Evolutionary conservation across 1,140 invertebrate genomes (phyloP).

Genomic region (Stegodyphus dumicola): DNA sequence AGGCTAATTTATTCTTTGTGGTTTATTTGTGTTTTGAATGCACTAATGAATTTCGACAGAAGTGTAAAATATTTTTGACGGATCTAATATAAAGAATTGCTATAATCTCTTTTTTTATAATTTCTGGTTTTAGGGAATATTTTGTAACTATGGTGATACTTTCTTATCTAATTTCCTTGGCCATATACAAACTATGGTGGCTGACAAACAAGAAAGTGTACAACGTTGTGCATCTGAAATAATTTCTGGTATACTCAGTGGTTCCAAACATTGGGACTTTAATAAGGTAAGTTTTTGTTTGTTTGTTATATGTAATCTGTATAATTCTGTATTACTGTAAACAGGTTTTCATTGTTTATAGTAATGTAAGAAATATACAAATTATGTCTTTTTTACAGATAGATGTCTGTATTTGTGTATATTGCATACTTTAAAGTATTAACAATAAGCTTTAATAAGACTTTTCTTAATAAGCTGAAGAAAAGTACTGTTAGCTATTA

Average conservation of each 20-base stretch:
- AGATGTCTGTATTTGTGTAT: neutral
- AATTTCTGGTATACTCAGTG: slow-evolving; percentile 79
- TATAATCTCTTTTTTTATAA: neutral
- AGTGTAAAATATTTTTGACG: no score
- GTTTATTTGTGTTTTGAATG: no score
- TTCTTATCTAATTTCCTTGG: slow-evolving; percentile 75
- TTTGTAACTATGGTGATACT: slow-evolving; percentile 80
- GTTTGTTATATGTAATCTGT: neutral
- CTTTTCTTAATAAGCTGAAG: no score
- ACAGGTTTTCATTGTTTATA: neutral
- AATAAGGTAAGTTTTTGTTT: slow-evolving; percentile 70
- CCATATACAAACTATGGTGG: slow-evolving; percentile 77
- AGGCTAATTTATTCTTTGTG: no score
- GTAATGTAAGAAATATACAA: neutral
- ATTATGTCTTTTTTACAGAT: neutral
- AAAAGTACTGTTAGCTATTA: no score
- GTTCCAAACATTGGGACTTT: slow-evolving; percentile 85
- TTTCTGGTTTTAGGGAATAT: slow-evolving; percentile 74
- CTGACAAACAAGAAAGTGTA: slow-evolving; percentile 77
- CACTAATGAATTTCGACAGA: no score
- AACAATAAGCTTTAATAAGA: no score
- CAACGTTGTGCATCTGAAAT: slow-evolving; percentile 90
- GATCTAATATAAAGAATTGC: neutral
- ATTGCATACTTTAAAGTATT: no score
- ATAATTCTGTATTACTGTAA: neutral